A percentile compares a stretch with the other conserved stretches of the same genome.
Conservation (phyloP, 2,113 vertebrate genomes). For the Gyps fulvus region DNA sequence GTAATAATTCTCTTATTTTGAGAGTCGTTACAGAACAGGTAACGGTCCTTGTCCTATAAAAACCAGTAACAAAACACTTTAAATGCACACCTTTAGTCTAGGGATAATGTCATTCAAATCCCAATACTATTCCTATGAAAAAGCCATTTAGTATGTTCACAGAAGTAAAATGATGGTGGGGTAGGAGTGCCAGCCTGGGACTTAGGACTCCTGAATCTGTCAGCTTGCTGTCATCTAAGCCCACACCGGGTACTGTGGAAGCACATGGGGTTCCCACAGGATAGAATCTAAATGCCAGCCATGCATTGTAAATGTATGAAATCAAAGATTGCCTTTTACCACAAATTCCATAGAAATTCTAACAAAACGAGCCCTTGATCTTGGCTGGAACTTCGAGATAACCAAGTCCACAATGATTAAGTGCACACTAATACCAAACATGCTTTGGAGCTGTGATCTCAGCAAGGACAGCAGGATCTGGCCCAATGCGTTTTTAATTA, state of each 20-base stretch:
- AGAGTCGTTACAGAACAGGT: neutral
- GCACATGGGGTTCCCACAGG: neutral
- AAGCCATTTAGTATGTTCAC: neutral
- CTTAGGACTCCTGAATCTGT: neutral
- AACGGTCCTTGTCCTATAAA: neutral
- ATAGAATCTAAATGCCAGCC: neutral
- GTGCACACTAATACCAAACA: neutral
- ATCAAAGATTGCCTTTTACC: neutral
- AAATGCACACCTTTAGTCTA: neutral
- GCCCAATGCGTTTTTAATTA: neutral
- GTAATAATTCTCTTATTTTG: neutral
- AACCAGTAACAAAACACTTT: neutral
- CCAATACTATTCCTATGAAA: neutral
- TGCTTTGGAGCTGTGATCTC: neutral
- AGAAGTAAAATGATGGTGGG: neutral
- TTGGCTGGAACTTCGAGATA: neutral
- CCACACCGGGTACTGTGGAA: neutral
- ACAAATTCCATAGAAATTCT: neutral
- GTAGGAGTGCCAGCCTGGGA: neutral
- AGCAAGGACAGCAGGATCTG: neutral
- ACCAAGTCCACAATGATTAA: neutral
- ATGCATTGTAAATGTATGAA: neutral
- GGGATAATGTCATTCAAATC: neutral
- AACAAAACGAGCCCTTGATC: neutral
- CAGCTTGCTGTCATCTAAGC: neutral